A percentile compares a stretch with the other conserved stretches of the same genome.
phyloP scores from a whole-genome alignment of 92 coral and sea anemone species.

The Epizoanthus rinbou region DNA sequence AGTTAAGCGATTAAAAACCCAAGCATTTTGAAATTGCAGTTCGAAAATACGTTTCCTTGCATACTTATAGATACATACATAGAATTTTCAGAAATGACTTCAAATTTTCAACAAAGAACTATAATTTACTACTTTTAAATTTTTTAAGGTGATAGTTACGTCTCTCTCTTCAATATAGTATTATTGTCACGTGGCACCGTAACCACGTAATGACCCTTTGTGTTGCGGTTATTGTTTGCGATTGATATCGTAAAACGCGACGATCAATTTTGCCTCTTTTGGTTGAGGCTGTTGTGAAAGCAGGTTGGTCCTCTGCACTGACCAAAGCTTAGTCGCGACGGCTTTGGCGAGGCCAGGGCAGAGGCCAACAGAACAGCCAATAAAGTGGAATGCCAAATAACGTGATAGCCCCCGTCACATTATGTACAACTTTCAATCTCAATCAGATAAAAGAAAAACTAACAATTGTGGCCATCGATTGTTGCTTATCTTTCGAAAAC shows the following conservation, averaged over 20 bases:
- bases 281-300: no score
- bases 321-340: no score
- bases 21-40: conserved; percentile 38
- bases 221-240: conserved; percentile 3
- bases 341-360: no score
- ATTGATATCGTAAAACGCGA: conserved; percentile 5
- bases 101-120: conserved; percentile 17
- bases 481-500: no score
- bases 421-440: no score
- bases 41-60: conserved; percentile 45
- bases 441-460: no score
- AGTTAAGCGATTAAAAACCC: conserved; percentile 40
- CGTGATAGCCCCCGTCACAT: no score
- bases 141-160: conserved; percentile 22
- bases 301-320: no score
- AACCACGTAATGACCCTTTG: conserved; percentile 14
- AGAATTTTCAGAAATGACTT: conserved; percentile 21
- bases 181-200: conserved; percentile 24
- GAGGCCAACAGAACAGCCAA: no score
- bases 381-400: no score
- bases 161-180: conserved; percentile 22
- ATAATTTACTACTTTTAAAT: conserved; percentile 19
- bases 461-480: no score
- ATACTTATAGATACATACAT: conserved; percentile 24
- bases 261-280: no score